phyloP scores from a whole-genome alignment of 2,113 vertebrate species.

The Centropristis striata region DNA sequence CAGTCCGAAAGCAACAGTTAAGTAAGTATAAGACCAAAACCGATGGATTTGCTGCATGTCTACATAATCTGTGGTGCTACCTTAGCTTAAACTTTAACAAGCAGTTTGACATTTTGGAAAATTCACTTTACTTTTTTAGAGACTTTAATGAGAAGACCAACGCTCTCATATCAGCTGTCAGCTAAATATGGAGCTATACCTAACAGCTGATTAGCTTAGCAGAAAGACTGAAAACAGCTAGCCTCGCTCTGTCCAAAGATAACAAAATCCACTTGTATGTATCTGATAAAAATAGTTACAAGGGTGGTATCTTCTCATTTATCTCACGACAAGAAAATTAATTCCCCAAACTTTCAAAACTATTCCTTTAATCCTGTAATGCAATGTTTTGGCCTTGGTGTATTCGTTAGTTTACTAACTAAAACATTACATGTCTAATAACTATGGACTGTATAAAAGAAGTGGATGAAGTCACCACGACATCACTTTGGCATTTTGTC shows the following conservation, averaged over 20 bases:
- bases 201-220: not conserved
- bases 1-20: too few species aligned
- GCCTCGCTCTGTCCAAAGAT: not conserved
- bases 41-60: not conserved
- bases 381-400: not conserved
- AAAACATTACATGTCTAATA: not conserved
- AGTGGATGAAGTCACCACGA: too few species aligned
- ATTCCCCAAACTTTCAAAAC: not conserved
- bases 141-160: not conserved
- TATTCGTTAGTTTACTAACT: not conserved
- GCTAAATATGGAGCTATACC: not conserved
- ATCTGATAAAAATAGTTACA: too few species aligned
- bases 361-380: not conserved
- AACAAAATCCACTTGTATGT: slow-evolving; percentile 1
- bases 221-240: not conserved
- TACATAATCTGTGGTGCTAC: not conserved
- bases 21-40: not conserved
- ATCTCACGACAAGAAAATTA: too few species aligned
- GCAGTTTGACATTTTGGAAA: not conserved
- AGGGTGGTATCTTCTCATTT: too few species aligned
- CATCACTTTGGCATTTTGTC: too few species aligned
- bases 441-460: too few species aligned
- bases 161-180: not conserved
- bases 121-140: not conserved
- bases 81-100: not conserved